phyloP scores from a whole-genome alignment of 2,888 invertebrate genomes.

The Lobophora halterata region DNA sequence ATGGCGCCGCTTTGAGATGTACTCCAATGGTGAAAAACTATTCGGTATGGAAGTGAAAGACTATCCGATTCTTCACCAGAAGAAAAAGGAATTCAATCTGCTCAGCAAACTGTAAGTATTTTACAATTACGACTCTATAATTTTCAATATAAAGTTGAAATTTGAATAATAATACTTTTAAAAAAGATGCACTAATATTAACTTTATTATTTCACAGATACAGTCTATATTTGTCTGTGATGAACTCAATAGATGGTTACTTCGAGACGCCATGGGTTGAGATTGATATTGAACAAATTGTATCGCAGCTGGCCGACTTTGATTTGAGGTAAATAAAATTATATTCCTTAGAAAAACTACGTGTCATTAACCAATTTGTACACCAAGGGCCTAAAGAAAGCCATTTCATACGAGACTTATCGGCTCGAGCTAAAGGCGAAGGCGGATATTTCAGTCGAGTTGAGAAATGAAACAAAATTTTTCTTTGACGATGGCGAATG shows the following conservation, averaged over 20 bases:
- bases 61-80: conserved; percentile 88
- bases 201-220: conserved; percentile 51
- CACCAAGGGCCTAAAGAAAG: too few species aligned
- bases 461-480: too few species aligned
- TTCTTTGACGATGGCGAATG: too few species aligned
- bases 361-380: too few species aligned
- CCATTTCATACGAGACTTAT: too few species aligned
- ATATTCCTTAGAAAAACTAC: too few species aligned
- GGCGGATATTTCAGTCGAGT: too few species aligned
- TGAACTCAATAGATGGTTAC: conserved; percentile 92
- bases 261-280: conserved; percentile 92
- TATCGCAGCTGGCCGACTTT: conserved; percentile 89
- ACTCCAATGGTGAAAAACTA: conserved; percentile 90
- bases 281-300: conserved; percentile 91
- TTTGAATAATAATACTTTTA: too few species aligned
- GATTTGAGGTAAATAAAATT: conserved; percentile 87
- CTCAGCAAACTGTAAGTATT: conserved; percentile 88
- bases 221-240: conserved; percentile 87
- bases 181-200: too few species aligned
- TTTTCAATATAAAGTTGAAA: too few species aligned
- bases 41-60: conserved; percentile 92
- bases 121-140: too few species aligned
- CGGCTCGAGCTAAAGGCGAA: too few species aligned
- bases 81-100: conserved; percentile 91
- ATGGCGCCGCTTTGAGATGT: conserved; percentile 90